Base-by-base conservation (phyloP, 2,797 vertebrate species). In the Amazona ochrocephala region DNA sequence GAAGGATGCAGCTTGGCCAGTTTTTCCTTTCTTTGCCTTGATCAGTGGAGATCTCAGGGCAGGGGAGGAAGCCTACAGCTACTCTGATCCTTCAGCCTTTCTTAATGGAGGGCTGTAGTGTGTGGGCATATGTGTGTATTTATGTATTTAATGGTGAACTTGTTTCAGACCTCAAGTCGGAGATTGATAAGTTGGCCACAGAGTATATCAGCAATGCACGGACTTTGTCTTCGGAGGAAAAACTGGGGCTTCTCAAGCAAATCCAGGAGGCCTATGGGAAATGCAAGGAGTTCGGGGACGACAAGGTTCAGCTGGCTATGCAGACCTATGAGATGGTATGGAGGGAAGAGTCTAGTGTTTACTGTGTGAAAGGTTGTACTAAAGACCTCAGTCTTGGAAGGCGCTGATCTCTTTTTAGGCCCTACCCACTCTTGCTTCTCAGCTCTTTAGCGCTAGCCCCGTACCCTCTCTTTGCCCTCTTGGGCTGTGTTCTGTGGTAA, bases 311-410 rank as follows among this genome's bases (percentile, higher is more conserved):
- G 95, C 98, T 99, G 92, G 99, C 99, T 67, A 99, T 99, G 99
- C 99, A 99, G 98, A 99, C 99, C 73, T 99, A 99, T 60, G 99
- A 99, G 96, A 99, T 99, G 99, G 99, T 99, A 97, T 91, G 99
- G 95, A 94, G 93, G 91, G 70, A 93, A 79, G 92, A 88, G 80
- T 65, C 84, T 73, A 3, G 23, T 77, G 75, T n/a, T 87, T 80
- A 8, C 34, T 4, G 0, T 30, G 39, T 68, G 83, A 92, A 47
- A 10, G 1, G 53, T 76, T 14, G 0, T 37, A 24, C 44, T 72
- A 45, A 86, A 76, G 32, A n/a, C 5, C 2, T 23, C 37, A 19
- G 1, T 34, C 34, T 29, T 4, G 1, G 26, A 79, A 88, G 77
- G 58, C 60, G 27, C 30, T 11, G 2, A 5, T 47, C 29, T 60